Evolutionary conservation across 2,113 vertebrate species (phyloP), one percentile per base, ranked within the genome.

Genomic region (Sebastes schlegelii): DNA sequence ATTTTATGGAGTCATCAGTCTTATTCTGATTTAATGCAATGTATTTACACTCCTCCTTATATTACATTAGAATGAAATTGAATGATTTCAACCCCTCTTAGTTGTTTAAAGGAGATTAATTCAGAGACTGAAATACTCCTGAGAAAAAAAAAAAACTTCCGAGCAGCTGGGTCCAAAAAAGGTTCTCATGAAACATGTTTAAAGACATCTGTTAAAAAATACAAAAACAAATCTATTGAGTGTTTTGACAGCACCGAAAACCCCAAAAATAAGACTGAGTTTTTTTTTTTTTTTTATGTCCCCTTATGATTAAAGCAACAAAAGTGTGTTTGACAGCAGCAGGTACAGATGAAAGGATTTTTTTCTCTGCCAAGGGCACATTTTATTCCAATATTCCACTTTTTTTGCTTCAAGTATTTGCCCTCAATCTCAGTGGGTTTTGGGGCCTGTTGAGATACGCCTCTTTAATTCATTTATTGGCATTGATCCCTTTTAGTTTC

Each of bases 331-430:
- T 81, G 46, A 66, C 71, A 61, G 52, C 70, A 73, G 19, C 70
- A 73, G 19, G 54, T 34, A 16, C 11, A 77, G 19, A 63, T 57
- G 14, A 77, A 49, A 61, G 3, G 1, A n/a, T 2, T 49, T 73
- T 19, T 55, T 21, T 16, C 10, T 68, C 5, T 58, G 58, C 55
- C 21, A 63, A 17, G 42, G 54, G 45, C 43, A 16, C 40, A 8
- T 74, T 79, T 82, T 71, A 77, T 83, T 76, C 5, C 4, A 42
- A 68, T 75, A 54, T 75, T 13, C 26, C 14, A 11, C 34, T n/a
- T 60, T 76, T 71, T 10, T 71, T 10, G 17, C 17, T 0, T 5
- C 2, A 40, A 70, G 40, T n/a, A 67, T 64, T 57, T 19, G 6
- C 6, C 3, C 52, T n/a, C 13, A n/a, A 68, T 63, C 52, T 7